Conservation (phyloP, 2,113 vertebrate species). For the Myrmecophaga tridactyla region DNA sequence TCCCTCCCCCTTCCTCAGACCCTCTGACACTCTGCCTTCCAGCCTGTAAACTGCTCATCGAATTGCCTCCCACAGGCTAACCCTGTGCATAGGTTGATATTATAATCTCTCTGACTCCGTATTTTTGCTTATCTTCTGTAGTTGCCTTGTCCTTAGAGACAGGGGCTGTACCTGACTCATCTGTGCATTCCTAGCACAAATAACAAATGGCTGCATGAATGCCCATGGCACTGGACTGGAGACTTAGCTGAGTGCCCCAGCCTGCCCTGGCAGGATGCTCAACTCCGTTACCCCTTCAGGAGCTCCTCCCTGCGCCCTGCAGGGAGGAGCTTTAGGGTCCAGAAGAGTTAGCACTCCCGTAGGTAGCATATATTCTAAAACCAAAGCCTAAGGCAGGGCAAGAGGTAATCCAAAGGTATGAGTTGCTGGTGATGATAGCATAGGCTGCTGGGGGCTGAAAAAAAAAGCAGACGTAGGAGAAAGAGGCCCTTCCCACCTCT, state of each 20-base stretch:
- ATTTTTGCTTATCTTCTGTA: neutral
- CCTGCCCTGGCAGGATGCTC: neutral
- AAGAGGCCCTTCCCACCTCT: neutral
- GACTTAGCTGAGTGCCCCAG: neutral
- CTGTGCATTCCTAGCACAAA: no score
- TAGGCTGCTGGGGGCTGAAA: neutral
- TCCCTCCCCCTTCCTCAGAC: neutral
- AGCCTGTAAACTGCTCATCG: neutral
- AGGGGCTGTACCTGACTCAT: neutral
- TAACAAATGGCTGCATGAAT: neutral
- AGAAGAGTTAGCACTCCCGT: neutral
- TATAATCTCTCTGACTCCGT: rapidly evolving
- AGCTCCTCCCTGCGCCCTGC: neutral
- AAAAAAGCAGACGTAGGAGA: neutral
- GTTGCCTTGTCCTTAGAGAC: neutral
- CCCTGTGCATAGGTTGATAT: rapidly evolving
- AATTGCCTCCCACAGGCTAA: neutral
- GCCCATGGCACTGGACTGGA: neutral
- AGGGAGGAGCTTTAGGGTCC: neutral
- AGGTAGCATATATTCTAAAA: neutral
- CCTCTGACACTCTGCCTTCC: neutral
- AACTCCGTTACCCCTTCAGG: neutral
- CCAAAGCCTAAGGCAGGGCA: neutral
- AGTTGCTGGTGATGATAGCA: rapidly evolving
- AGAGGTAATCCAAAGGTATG: neutral